Conservation (phyloP, 2,113 vertebrate genomes). For the Notechis scutatus region DNA sequence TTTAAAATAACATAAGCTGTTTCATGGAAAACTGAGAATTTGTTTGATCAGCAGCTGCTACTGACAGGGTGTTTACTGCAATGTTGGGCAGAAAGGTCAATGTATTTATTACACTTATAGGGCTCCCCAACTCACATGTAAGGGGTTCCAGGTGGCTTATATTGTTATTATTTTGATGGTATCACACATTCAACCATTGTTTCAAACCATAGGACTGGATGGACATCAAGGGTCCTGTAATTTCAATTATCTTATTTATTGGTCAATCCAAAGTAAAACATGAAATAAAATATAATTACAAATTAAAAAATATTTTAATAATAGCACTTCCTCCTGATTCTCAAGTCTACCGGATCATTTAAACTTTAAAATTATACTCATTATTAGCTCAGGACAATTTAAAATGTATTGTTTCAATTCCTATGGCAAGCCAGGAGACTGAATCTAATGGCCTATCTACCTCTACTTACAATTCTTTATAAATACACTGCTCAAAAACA, state of each 20-base stretch:
- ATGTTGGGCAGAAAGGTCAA: neutral
- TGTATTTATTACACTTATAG: neutral
- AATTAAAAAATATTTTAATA: neutral
- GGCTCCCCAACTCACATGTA: no score
- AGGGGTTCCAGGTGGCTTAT: no score
- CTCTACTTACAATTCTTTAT: neutral
- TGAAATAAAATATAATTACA: neutral
- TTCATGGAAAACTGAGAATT: neutral
- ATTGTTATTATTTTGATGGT: neutral
- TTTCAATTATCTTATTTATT: neutral
- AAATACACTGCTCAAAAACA: neutral
- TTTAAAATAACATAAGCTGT: neutral
- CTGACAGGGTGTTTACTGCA: neutral
- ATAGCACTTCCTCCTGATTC: neutral
- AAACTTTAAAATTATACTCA: neutral
- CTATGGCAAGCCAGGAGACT: neutral
- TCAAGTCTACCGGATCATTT: neutral
- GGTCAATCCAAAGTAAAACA: neutral
- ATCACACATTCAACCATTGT: neutral
- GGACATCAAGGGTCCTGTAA: neutral
- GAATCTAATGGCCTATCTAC: neutral
- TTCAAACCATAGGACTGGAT: neutral
- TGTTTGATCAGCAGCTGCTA: neutral
- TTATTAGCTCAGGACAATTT: neutral
- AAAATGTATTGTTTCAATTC: neutral